Conservation (phyloP, 2,888 invertebrate species). For the Lasioglossum malachurum region DNA sequence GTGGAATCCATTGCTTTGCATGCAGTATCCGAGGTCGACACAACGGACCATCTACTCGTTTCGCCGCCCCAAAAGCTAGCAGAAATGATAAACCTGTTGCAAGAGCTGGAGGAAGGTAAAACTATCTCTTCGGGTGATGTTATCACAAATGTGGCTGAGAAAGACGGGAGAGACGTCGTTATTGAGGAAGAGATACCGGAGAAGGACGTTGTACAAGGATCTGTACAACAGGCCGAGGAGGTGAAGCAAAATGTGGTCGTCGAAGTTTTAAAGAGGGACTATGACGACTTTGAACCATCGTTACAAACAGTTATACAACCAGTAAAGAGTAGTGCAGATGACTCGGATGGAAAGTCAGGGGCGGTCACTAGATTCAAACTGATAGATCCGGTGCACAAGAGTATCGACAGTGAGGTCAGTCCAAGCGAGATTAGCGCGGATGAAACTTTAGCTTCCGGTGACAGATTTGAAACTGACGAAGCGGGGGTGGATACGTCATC, state of each 20-base stretch:
- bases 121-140: no score
- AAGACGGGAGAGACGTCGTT: neutral
- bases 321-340: neutral
- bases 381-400: neutral
- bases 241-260: neutral
- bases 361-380: rapidly evolving
- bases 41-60: neutral
- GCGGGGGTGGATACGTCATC: neutral
- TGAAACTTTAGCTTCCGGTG: neutral
- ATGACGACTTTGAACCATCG: neutral
- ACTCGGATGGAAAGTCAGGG: neutral
- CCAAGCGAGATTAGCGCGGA: neutral
- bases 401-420: neutral
- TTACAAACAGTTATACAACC: neutral
- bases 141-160: rapidly evolving
- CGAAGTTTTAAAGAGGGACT: no score
- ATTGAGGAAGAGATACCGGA: neutral
- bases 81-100: neutral
- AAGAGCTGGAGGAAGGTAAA: neutral
- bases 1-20: no score
- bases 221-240: neutral
- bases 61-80: constrained; percentile 5
- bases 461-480: neutral
- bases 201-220: neutral
- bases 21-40: neutral